phyloP scores from a whole-genome alignment of 2,797 vertebrate genomes.

The Gymnocypris eckloni region DNA sequence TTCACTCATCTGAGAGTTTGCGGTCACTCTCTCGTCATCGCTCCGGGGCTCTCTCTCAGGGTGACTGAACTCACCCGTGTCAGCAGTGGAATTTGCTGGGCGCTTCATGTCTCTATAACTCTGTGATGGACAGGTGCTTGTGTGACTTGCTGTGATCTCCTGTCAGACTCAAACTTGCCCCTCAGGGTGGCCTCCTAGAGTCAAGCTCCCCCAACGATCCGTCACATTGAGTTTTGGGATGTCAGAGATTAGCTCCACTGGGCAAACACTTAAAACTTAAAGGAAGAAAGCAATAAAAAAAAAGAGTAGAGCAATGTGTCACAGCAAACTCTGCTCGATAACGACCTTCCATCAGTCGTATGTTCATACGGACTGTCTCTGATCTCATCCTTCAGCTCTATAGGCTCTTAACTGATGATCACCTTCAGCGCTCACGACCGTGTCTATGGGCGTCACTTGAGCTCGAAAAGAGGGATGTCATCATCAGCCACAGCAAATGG shows the following conservation, averaged over 20 bases:
- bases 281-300: neutral
- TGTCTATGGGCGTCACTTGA: neutral
- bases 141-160: conserved; percentile 28
- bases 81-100: conserved; percentile 21
- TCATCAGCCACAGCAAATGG: neutral
- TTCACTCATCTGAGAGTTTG: neutral
- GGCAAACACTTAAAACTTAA: conserved; percentile 41
- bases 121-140: conserved; percentile 42
- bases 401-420: conserved; percentile 22
- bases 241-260: conserved; percentile 27
- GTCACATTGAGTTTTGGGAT: conserved; percentile 45
- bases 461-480: neutral
- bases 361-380: neutral
- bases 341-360: conserved; percentile 20
- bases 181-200: conserved; percentile 21
- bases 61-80: conserved; percentile 19
- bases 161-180: conserved; percentile 41
- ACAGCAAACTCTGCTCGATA: neutral
- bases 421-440: neutral
- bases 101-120: conserved; percentile 24
- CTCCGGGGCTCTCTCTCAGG: conserved; percentile 18
- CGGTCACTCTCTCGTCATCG: neutral
- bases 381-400: neutral
- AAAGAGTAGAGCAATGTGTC: neutral
- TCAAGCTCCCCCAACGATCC: conserved; percentile 18